Conservation (phyloP, 2,113 vertebrate species). For the Dromaius novaehollandiae region DNA sequence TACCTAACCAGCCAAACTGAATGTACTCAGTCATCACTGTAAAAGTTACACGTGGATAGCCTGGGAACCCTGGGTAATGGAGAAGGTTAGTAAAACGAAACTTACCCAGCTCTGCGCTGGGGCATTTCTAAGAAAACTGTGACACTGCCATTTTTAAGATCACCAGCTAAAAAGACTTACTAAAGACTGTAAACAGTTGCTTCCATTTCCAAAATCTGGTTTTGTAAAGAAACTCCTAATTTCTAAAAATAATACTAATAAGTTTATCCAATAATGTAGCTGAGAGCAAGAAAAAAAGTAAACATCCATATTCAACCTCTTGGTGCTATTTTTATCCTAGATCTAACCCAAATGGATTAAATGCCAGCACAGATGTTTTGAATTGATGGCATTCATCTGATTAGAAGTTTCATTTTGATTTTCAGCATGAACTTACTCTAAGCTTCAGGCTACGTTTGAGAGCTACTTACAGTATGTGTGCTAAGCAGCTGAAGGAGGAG, state of each 20-base stretch:
- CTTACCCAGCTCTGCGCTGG: not conserved
- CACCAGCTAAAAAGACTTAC: not conserved
- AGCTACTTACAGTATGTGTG: not conserved
- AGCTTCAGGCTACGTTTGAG: constrained; percentile 32
- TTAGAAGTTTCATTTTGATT: constrained; percentile 44
- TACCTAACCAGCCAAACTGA: not conserved
- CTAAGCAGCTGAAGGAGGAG: not conserved
- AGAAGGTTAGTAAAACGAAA: not conserved
- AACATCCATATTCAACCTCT: constrained; percentile 17
- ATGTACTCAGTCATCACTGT: not conserved
- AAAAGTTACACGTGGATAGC: not conserved
- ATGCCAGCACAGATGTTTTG: constrained; percentile 30
- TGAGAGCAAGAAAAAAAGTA: not conserved
- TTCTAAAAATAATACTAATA: constrained; percentile 14
- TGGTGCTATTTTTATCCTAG: not conserved
- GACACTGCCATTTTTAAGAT: not conserved
- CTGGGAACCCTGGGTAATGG: not conserved
- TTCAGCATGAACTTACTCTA: constrained; percentile 14
- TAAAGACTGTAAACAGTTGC: not conserved
- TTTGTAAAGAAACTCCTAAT: not conserved
- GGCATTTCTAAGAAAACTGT: not conserved
- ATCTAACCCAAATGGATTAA: not conserved
- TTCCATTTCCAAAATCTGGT: not conserved
- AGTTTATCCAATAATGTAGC: not conserved
- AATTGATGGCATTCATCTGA: constrained; percentile 33